These are phyloP conservation scores for Copidosoma floridanum DNA, from an alignment of 1,140 invertebrate species.

Conservation along the genomic window DNA sequence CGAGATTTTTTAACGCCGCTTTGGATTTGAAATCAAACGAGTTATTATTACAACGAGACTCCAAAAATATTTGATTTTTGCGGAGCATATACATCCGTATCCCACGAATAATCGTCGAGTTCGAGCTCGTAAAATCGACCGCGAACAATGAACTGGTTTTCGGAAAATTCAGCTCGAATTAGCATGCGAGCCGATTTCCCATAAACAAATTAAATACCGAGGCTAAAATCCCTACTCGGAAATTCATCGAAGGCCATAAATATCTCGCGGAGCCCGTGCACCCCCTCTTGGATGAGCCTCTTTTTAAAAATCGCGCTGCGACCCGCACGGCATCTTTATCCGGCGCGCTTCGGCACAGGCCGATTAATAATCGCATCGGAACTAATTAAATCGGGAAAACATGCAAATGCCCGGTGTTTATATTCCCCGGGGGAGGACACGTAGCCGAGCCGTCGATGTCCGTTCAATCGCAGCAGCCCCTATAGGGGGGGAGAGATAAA, in stretches of 20 bases:
- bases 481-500: background rate
- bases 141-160: background rate
- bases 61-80: too few species aligned
- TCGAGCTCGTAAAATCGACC: background rate
- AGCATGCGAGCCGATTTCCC: background rate
- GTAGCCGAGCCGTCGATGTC: too few species aligned
- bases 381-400: slow-evolving; percentile 56
- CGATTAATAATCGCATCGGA: slow-evolving; percentile 53
- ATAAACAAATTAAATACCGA: slow-evolving; percentile 8
- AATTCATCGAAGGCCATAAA: slow-evolving; percentile 20
- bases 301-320: too few species aligned
- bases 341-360: slow-evolving; percentile 27
- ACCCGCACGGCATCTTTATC: slow-evolving; percentile 24
- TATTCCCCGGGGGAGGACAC: slow-evolving; percentile 40
- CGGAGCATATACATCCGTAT: too few species aligned
- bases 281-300: background rate
- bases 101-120: too few species aligned
- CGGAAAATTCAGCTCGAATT: background rate
- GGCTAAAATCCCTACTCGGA: slow-evolving; percentile 1
- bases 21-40: too few species aligned
- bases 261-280: too few species aligned
- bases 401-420: slow-evolving; percentile 51
- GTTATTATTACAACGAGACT: too few species aligned
- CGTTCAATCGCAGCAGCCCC: slow-evolving; percentile 22
- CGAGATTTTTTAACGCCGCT: slow-evolving; percentile 11